Conservation (phyloP, 1,140 invertebrate genomes). For the Teleopsis dalmanni region DNA sequence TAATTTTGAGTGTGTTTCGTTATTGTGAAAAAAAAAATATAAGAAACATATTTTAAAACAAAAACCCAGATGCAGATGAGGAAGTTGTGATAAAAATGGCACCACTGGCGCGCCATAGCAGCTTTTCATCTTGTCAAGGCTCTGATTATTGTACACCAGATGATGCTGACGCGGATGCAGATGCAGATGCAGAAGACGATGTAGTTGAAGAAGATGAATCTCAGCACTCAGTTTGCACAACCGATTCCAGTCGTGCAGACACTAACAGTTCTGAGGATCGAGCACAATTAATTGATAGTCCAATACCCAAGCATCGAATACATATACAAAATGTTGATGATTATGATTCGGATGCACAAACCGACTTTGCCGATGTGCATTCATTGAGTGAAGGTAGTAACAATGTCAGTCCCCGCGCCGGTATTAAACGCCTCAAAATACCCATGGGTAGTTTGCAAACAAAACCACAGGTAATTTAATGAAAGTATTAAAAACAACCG, state of each 20-base stretch:
- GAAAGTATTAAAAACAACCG: slow-evolving; percentile 1
- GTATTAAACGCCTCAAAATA: background rate
- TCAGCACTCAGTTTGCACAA: background rate
- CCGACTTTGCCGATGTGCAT: slow-evolving; percentile 29
- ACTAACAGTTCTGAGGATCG: slow-evolving; percentile 1
- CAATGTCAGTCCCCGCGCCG: slow-evolving; percentile 1
- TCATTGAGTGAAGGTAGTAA: slow-evolving; percentile 21
- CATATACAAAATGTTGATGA: slow-evolving; percentile 3
- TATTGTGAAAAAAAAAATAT: background rate
- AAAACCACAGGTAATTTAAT: slow-evolving; percentile 8
- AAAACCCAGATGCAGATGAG: too few species aligned
- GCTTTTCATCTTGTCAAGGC: slow-evolving; percentile 54
- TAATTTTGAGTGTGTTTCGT: too few species aligned
- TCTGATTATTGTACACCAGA: slow-evolving; percentile 49
- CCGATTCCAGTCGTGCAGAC: background rate
- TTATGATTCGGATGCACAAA: background rate
- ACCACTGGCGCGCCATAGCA: slow-evolving; percentile 48
- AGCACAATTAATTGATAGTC: slow-evolving; percentile 3
- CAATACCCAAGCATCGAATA: background rate
- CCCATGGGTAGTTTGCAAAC: slow-evolving; percentile 4
- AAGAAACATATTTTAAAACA: too few species aligned
- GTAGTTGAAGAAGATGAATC: background rate
- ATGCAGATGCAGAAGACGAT: slow-evolving; percentile 14
- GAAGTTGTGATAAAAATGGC: too few species aligned
- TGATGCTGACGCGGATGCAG: slow-evolving; percentile 40